Evolutionary conservation across 2,797 vertebrate genomes (phyloP).

Genomic region (Otolemur crassicaudatus): DNA sequence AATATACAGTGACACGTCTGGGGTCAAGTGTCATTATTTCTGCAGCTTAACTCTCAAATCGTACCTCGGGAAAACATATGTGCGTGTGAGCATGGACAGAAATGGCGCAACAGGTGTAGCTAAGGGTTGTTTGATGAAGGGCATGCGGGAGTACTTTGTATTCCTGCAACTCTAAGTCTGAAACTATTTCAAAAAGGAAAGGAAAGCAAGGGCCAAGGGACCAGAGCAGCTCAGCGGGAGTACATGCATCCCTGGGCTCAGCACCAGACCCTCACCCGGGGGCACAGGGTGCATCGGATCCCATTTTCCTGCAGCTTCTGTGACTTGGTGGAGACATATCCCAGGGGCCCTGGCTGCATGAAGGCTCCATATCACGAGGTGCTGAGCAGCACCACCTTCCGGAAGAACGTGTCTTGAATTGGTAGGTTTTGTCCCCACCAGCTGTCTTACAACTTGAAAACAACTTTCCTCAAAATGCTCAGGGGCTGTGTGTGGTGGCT

Average conservation of each 20-base stretch:
- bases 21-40: background rate
- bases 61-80: background rate
- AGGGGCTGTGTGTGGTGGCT: background rate
- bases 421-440: background rate
- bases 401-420: background rate
- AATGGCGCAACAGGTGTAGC: accelerated
- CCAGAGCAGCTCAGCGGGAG: accelerated
- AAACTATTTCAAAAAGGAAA: background rate
- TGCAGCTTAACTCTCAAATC: background rate
- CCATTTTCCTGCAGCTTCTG: background rate
- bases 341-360: background rate
- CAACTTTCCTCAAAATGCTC: background rate
- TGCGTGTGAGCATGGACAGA: accelerated
- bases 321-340: accelerated
- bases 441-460: background rate
- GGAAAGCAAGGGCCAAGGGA: background rate
- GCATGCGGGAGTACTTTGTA: accelerated
- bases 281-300: accelerated
- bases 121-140: accelerated
- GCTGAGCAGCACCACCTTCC: background rate
- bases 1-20: accelerated
- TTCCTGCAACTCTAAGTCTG: background rate
- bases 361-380: too few species aligned
- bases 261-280: accelerated
- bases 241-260: accelerated